A percentile compares a stretch with the other conserved stretches of the same genome.
These are phyloP conservation scores for Acrobasis repandana DNA, from an alignment of 2,888 invertebrate species.

Conservation along the genomic window DNA sequence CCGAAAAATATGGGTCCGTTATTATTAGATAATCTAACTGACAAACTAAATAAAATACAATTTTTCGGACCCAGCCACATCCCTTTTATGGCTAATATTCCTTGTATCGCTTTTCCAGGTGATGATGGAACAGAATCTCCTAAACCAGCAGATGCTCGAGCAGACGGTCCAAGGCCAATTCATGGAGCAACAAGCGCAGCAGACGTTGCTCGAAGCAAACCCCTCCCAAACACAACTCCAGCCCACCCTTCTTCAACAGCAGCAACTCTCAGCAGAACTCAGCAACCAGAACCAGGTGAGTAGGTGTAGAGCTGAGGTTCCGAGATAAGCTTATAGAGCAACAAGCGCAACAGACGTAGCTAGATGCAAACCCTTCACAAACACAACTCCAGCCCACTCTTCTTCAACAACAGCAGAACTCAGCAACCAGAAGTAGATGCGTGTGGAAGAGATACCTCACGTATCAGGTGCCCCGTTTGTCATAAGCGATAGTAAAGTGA, in stretches of 20 bases:
- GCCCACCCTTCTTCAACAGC: conserved; percentile 60
- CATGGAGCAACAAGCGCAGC: conserved; percentile 65
- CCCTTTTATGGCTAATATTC: not conserved
- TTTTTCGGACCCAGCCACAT: too few species aligned
- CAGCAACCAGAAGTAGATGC: too few species aligned
- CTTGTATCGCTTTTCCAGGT: conserved; percentile 43
- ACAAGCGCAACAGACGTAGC: conserved; percentile 55
- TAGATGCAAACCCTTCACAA: conserved; percentile 57
- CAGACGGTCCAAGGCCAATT: conserved; percentile 65
- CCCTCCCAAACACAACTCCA: conserved; percentile 60
- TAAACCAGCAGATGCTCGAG: conserved; percentile 74
- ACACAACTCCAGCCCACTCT: conserved; percentile 59
- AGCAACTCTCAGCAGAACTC: conserved; percentile 67
- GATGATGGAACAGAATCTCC: conserved; percentile 75
- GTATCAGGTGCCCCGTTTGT: too few species aligned
- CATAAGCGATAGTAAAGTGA: too few species aligned
- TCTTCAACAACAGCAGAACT: too few species aligned
- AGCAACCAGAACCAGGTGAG: conserved; percentile 71
- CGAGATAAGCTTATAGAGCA: conserved; percentile 59
- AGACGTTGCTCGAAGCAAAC: conserved; percentile 54
- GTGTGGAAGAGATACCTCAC: too few species aligned
- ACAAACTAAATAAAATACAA: too few species aligned
- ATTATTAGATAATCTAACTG: too few species aligned
- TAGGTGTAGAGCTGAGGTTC: not conserved
- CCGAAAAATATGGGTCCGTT: too few species aligned